Conservation (phyloP, 2,888 invertebrate genomes). For the Rhagonycha lutea region DNA sequence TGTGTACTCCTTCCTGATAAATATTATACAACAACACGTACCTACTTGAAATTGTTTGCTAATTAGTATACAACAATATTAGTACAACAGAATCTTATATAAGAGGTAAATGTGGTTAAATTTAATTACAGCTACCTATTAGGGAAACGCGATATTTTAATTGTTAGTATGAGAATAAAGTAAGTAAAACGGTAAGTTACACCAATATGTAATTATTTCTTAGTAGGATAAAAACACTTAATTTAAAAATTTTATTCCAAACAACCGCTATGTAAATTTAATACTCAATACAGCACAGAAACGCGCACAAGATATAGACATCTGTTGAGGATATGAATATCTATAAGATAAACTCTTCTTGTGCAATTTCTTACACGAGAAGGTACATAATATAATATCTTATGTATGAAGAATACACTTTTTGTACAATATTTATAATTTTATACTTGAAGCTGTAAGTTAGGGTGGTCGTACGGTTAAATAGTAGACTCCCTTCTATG, state of each 20-base stretch:
- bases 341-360: background rate
- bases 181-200: background rate
- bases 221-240: background rate
- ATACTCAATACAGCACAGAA: background rate
- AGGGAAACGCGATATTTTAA: background rate
- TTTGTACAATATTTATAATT: background rate
- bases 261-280: background rate
- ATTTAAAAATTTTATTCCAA: background rate
- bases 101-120: background rate
- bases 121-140: background rate
- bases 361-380: background rate
- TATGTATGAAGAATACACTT: background rate
- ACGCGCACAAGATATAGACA: background rate
- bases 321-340: background rate
- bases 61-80: background rate
- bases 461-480: background rate
- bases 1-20: background rate
- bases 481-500: background rate
- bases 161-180: background rate
- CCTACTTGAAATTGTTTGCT: background rate
- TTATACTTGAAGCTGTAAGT: background rate
- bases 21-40: background rate
- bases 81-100: background rate
- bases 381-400: background rate
- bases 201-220: background rate